Percentiles rank a stretch among this genome's conserved stretches.
These are phyloP conservation scores for Centruroides vittatus DNA, from an alignment of 1,140 invertebrate genomes.

Conservation along the genomic window DNA sequence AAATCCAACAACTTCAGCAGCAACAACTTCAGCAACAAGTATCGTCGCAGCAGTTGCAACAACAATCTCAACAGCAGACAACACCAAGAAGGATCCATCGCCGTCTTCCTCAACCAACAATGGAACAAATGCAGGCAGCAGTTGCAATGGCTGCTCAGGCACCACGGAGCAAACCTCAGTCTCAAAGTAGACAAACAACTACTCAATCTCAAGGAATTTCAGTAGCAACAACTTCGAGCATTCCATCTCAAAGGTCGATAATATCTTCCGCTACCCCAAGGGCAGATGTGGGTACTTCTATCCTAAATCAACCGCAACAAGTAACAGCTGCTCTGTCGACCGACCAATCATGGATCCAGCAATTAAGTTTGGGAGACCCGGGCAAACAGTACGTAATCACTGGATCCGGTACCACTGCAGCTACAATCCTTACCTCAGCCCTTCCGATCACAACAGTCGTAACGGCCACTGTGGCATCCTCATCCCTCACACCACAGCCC, in stretches of 20 bases:
- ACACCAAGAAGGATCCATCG: conserved; percentile 13
- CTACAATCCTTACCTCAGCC: conserved; percentile 3
- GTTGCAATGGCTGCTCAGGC: conserved; percentile 16
- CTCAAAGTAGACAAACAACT: background rate
- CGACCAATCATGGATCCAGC: no score
- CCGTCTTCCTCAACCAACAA: conserved; percentile 20
- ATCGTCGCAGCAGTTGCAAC: background rate
- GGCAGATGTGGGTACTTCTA: background rate
- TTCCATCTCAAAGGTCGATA: background rate
- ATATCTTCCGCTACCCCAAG: background rate
- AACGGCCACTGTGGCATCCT: conserved; percentile 1
- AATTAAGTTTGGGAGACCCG: no score
- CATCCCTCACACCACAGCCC: conserved; percentile 21
- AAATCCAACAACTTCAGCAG: conserved; percentile 1
- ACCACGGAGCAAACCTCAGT: conserved; percentile 13
- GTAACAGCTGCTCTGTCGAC: no score
- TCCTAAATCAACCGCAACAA: background rate
- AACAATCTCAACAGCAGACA: conserved; percentile 10
- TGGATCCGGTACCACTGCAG: conserved; percentile 10
- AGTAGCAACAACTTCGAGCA: background rate
- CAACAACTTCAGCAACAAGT: background rate
- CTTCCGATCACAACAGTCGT: conserved; percentile 10
- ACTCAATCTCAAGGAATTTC: background rate
- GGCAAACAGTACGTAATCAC: background rate
- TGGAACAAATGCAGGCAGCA: conserved; percentile 19